These are phyloP conservation scores for Centropristis striata DNA, from an alignment of 2,113 vertebrate genomes.

Conservation along the genomic window DNA sequence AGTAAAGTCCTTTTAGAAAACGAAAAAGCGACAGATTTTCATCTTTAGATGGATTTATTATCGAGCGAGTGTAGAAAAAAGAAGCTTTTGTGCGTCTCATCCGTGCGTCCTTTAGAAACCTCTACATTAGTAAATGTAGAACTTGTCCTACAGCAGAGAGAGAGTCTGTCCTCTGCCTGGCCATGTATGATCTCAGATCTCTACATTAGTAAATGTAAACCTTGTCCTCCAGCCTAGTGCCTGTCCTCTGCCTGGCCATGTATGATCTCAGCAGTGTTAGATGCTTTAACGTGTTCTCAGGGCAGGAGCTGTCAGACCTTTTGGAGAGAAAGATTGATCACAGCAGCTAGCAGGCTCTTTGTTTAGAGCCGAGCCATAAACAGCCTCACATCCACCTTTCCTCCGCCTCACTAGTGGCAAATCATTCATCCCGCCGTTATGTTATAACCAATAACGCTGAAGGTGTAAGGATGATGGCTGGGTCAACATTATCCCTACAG, in stretches of 20 bases:
- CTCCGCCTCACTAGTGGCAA: slow-evolving; percentile 81
- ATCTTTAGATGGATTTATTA: slow-evolving; percentile 29
- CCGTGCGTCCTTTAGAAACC: slow-evolving; percentile 15
- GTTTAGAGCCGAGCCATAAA: slow-evolving; percentile 99
- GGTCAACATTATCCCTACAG: slow-evolving; percentile 56
- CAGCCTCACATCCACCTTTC: slow-evolving; percentile 80
- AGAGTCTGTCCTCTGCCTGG: slow-evolving; percentile 88
- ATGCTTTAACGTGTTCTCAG: slow-evolving; percentile 98
- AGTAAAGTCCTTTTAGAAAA: slow-evolving; percentile 51
- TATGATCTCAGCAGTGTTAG: slow-evolving; percentile 94
- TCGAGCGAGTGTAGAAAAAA: background rate
- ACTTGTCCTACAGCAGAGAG: slow-evolving; percentile 43
- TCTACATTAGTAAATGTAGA: slow-evolving; percentile 39
- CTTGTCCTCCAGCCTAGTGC: slow-evolving; percentile 69
- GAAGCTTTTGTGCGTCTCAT: slow-evolving; percentile 36
- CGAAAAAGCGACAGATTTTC: slow-evolving; percentile 40
- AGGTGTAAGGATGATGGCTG: slow-evolving; percentile 45
- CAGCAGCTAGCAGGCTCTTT: slow-evolving; percentile 95
- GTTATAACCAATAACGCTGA: slow-evolving; percentile 55
- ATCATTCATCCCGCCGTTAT: slow-evolving; percentile 39
- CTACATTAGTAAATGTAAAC: slow-evolving; percentile 41
- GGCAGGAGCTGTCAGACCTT: slow-evolving; percentile 99
- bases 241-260: slow-evolving; percentile 89
- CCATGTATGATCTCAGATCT: slow-evolving; percentile 90
- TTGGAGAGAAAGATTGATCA: slow-evolving; percentile 99